Conservation (phyloP, 2,888 invertebrate genomes). For the Endotricha flammealis region DNA sequence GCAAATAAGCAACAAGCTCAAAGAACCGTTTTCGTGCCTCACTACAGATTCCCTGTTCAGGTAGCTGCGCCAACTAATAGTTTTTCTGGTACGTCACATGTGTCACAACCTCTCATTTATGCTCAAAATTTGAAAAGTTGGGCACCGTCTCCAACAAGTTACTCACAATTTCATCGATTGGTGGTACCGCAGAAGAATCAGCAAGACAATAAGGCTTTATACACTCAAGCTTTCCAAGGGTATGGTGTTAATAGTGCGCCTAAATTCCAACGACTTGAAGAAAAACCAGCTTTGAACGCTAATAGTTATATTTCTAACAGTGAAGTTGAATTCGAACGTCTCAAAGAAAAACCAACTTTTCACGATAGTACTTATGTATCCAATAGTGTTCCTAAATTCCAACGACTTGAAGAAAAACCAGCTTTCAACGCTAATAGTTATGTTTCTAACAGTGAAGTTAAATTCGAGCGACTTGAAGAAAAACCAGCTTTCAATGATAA, state of each 20-base stretch:
- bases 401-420: too few relatives aligned
- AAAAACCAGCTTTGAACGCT: too few relatives aligned
- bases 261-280: constrained; percentile 37
- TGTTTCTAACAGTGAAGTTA: too few relatives aligned
- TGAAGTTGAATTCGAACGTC: too few relatives aligned
- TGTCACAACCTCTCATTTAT: constrained; percentile 41
- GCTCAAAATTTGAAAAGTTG: constrained; percentile 39
- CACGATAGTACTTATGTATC: too few relatives aligned
- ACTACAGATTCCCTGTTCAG: constrained; percentile 45
- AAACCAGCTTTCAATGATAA: too few relatives aligned
- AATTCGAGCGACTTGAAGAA: too few relatives aligned
- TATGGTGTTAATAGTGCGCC: constrained; percentile 33
- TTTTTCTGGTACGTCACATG: constrained; percentile 36
- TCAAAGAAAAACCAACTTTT: too few relatives aligned
- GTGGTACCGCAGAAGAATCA: constrained; percentile 17
- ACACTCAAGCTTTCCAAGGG: constrained; percentile 33
- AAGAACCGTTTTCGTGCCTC: constrained; percentile 46
- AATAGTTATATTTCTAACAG: too few relatives aligned
- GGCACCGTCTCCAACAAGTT: constrained; percentile 27
- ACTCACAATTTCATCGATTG: constrained; percentile 20
- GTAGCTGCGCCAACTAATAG: constrained; percentile 32
- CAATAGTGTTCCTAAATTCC: constrained; percentile 37
- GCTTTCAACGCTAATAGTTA: too few relatives aligned
- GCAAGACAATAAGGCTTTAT: constrained; percentile 40
- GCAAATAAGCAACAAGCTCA: constrained; percentile 45